Evolutionary conservation across 1,140 invertebrate species (phyloP), one percentile per base, ranked within the genome.

Genomic region (Diprion similis): DNA sequence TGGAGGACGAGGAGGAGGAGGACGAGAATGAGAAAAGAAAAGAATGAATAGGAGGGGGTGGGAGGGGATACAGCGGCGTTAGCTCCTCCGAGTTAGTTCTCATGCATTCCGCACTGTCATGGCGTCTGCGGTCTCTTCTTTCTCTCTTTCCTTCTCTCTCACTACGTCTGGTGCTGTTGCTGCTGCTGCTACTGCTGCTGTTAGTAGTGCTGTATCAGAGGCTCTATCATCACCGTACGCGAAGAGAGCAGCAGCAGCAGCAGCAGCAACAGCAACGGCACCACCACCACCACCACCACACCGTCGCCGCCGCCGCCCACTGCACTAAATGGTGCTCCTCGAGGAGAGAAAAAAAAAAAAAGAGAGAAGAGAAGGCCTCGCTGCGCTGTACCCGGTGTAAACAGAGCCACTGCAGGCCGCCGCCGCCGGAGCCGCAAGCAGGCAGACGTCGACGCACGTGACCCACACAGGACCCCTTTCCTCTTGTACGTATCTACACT

Each of bases 41-140:
- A 46, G 64, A 66, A 66, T 51, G 17, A 45, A 69, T 15, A 72
- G 72, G 73, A 19, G 72, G 6, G 10, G 48, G 0, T 37, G n/a
- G 47, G 24, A 6, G 24, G 7, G 24, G 24, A 37, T 37, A 37
- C 7, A 37, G 81, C 82, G 83, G 85, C 83, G 82, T 84, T 85
- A 85, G 84, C 84, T 85, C 80, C 76, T 80, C 81, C 24, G 24
- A 37, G 2, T 37, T 37, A 59, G 84, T 86, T 85, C 85, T 86
- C 86, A 86, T 86, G 84, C 84, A 86, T 87, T 87, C 86, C 83
- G 83, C 82, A 82, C 80, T 81, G 84, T 86, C 83, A 86, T 85
- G 85, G 83, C 84, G 83, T 80, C 74, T 59, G 11, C 24, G 51
- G 48, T 45, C 73, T 71, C 67, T 15, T 74, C 46, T 65, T 37